Evolutionary conservation across 2,888 invertebrate species (phyloP).

Genomic region (Phorcus lineatus): DNA sequence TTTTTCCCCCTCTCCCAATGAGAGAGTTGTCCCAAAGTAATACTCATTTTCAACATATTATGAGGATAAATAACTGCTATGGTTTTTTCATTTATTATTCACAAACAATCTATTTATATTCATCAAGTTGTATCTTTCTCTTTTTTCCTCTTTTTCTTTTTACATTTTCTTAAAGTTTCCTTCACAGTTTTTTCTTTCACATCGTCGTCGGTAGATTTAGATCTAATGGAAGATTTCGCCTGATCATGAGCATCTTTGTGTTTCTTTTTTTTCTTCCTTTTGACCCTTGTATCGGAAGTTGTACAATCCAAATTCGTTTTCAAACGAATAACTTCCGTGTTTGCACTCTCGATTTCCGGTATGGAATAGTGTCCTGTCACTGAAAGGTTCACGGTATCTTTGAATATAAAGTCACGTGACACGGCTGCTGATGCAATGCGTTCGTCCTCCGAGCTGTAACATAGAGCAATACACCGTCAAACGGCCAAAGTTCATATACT

Average conservation of each 20-base stretch:
- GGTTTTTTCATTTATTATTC: too few species aligned
- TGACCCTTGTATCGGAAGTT: background rate
- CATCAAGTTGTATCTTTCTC: background rate
- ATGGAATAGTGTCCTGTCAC: background rate
- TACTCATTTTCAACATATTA: too few species aligned
- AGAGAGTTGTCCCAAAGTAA: too few species aligned
- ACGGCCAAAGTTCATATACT: too few species aligned
- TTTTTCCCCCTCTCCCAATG: too few species aligned
- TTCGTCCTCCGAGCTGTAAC: constrained; percentile 55
- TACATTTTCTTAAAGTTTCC: background rate
- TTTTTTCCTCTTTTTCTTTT: background rate
- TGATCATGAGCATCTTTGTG: constrained; percentile 9
- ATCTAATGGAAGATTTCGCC: too few species aligned
- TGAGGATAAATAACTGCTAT: too few species aligned
- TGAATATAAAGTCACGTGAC: constrained; percentile 55
- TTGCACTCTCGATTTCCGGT: background rate
- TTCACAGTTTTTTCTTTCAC: too few species aligned
- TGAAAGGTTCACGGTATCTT: constrained; percentile 41
- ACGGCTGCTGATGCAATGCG: constrained; percentile 54
- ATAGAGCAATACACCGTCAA: background rate
- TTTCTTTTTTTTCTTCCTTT: constrained; percentile 33
- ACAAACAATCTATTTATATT: too few species aligned
- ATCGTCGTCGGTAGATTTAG: too few species aligned
- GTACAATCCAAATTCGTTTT: background rate
- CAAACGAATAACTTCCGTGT: background rate